phyloP scores from a whole-genome alignment of 2,113 vertebrate genomes.

The Recurvirostra avosetta region DNA sequence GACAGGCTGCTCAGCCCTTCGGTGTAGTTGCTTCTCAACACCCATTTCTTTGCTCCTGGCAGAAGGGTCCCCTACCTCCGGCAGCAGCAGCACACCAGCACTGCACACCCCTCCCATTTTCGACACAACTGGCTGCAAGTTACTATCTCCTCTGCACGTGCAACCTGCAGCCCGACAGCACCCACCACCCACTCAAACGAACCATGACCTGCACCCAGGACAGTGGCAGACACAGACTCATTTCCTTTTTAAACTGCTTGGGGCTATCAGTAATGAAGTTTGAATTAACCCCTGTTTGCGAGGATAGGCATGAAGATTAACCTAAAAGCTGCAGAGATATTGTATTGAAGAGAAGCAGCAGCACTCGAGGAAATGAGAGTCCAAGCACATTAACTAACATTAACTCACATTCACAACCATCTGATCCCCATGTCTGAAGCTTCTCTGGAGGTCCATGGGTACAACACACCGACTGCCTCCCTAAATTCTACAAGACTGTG shows the following conservation, averaged over 20 bases:
- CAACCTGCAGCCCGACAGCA: not conserved
- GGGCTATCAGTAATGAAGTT: not conserved
- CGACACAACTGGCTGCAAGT: not conserved
- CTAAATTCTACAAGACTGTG: not conserved
- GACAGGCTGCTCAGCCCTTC: not conserved
- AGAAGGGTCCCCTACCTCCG: not conserved
- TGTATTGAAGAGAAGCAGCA: not conserved
- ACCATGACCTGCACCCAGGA: not conserved
- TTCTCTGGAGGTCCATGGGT: not conserved
- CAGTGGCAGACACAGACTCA: not conserved
- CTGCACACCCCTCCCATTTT: not conserved
- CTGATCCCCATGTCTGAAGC: not conserved
- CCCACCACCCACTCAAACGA: not conserved
- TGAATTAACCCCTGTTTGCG: rapidly evolving
- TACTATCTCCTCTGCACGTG: not conserved
- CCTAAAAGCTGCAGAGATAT: not conserved
- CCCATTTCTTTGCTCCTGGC: not conserved
- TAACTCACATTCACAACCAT: not conserved
- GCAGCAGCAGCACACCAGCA: not conserved
- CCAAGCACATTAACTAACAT: not conserved
- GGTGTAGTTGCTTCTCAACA: not conserved
- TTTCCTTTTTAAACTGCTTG: not conserved
- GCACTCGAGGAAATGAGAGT: not conserved
- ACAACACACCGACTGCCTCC: rapidly evolving
- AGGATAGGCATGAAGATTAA: not conserved